Evolutionary conservation across 2,888 invertebrate genomes (phyloP).

Genomic region (Philaethria dido): DNA sequence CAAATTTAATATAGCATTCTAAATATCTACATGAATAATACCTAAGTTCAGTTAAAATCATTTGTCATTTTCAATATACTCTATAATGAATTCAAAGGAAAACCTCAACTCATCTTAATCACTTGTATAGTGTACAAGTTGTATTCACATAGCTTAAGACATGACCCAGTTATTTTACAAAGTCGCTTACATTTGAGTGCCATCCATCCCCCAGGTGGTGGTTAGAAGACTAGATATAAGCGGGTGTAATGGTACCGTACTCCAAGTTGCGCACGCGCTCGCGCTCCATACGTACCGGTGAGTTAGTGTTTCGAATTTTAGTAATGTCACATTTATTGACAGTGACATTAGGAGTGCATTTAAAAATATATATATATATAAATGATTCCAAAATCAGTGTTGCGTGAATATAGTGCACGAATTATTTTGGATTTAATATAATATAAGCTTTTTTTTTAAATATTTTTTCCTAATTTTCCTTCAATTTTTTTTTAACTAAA

Average conservation of each 20-base stretch:
- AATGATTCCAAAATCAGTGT: constrained; percentile 10
- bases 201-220: constrained; percentile 61
- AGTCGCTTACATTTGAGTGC: constrained; percentile 49
- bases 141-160: constrained; percentile 41
- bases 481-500: too few species aligned
- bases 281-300: constrained; percentile 77
- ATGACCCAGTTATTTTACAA: constrained; percentile 51
- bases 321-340: constrained; percentile 26
- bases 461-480: not conserved
- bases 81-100: constrained; percentile 39
- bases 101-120: constrained; percentile 45
- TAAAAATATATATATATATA: not conserved
- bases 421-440: not conserved
- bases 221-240: constrained; percentile 68
- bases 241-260: constrained; percentile 50
- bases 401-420: constrained; percentile 15
- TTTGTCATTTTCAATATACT: constrained; percentile 24
- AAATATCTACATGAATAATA: not conserved
- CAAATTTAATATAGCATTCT: not conserved
- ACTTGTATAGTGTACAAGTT: constrained; percentile 34
- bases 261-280: constrained; percentile 71
- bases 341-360: constrained; percentile 21
- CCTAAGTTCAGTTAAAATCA: constrained; percentile 6
- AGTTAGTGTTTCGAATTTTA: constrained; percentile 54
- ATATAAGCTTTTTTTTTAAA: not conserved